Conservation (phyloP, 2,113 vertebrate genomes). For the Anguilla rostrata region DNA sequence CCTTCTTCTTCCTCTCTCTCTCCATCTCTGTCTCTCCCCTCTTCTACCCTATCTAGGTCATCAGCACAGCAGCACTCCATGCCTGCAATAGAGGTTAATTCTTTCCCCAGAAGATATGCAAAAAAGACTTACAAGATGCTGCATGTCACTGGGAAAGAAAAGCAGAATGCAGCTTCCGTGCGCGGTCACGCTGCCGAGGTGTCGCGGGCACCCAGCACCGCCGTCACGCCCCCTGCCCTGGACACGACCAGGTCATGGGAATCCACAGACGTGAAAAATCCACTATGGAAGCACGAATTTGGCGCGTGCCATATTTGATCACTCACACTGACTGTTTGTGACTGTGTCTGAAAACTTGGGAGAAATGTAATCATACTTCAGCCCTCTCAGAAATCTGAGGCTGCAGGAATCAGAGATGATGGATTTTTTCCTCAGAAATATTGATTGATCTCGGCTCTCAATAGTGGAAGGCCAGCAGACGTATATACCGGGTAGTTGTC, state of each 20-base stretch:
- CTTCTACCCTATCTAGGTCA: conserved; percentile 25
- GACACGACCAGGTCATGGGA: too few relatives aligned
- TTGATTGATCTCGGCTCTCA: neutral
- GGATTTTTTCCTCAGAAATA: neutral
- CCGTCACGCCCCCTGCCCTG: too few relatives aligned
- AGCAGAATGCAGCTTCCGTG: neutral
- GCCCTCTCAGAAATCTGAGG: too few relatives aligned
- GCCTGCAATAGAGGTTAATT: conserved; percentile 9
- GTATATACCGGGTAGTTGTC: neutral
- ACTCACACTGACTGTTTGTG: too few relatives aligned
- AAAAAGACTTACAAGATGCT: neutral
- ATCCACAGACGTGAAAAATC: too few relatives aligned
- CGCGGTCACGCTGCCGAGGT: neutral
- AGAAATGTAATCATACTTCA: too few relatives aligned
- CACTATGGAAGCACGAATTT: too few relatives aligned
- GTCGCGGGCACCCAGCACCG: neutral
- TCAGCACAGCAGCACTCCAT: neutral
- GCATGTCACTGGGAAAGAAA: neutral
- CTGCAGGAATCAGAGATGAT: neutral
- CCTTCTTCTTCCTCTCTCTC: neutral
- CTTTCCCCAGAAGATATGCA: conserved; percentile 4
- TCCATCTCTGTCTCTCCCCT: neutral
- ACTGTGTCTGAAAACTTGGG: too few relatives aligned
- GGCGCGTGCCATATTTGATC: too few relatives aligned
- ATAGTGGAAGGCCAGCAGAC: neutral